Percentiles rank a stretch among this genome's conserved stretches.
Conservation (phyloP, 2,113 vertebrate genomes). For the Columba livia region DNA sequence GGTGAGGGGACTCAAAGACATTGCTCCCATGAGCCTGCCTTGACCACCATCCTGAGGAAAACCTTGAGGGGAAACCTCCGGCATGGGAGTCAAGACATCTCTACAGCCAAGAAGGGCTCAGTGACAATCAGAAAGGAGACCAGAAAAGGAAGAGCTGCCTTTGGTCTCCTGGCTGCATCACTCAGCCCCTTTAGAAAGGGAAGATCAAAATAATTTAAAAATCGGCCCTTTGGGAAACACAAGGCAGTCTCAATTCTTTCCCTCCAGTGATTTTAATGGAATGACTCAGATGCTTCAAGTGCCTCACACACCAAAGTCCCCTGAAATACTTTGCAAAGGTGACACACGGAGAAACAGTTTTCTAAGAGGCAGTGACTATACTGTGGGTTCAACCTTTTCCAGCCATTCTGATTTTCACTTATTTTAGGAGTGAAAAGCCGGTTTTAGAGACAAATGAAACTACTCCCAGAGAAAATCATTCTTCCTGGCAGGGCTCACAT, state of each 20-base stretch:
- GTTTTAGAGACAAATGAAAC: background rate
- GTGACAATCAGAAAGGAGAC: background rate
- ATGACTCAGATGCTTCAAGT: background rate
- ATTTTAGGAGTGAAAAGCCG: background rate
- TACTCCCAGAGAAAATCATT: background rate
- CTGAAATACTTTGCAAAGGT: background rate
- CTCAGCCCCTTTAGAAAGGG: background rate
- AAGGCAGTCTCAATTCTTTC: background rate
- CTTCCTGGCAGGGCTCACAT: background rate
- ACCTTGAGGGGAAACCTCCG: background rate
- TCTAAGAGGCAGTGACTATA: background rate
- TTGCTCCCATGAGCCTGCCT: background rate
- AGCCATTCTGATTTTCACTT: background rate
- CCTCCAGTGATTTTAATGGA: background rate
- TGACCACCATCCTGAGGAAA: background rate
- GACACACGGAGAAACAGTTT: background rate
- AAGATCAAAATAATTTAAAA: background rate
- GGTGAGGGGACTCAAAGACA: background rate
- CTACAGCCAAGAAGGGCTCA: background rate
- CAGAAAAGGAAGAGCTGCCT: background rate
- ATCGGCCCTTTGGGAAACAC: background rate
- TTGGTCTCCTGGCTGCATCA: background rate
- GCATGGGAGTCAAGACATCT: background rate
- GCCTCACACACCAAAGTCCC: background rate
- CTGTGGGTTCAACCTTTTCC: background rate